Evolutionary conservation across 2,888 invertebrate genomes (phyloP).

Genomic region (Drosophila sordidula): DNA sequence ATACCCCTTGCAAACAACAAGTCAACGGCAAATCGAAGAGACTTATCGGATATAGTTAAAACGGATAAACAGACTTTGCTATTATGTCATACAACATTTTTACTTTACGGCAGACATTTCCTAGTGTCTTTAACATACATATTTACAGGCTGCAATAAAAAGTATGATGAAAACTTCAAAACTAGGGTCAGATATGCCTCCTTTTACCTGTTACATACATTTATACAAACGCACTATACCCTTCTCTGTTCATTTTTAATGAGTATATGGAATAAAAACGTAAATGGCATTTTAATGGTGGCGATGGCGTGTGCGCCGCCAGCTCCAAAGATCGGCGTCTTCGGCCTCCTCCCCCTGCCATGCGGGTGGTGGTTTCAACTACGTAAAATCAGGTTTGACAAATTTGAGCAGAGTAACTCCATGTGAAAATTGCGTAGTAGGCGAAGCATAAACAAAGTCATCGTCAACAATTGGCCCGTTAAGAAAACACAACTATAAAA

Average conservation of each 20-base stretch:
- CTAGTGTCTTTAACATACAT: no score
- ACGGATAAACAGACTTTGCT: no score
- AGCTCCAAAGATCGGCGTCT: constrained; percentile 27
- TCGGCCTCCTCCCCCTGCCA: background rate
- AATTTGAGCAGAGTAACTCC: constrained; percentile 44
- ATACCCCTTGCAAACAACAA: background rate
- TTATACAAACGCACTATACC: no score
- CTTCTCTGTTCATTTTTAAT: background rate
- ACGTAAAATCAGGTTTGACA: constrained; percentile 50
- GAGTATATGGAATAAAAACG: constrained; percentile 20
- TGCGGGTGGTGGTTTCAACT: constrained; percentile 16
- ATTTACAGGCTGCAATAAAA: no score
- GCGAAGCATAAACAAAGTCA: constrained; percentile 41
- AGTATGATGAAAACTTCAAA: no score
- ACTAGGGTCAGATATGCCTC: no score
- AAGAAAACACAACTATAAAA: background rate
- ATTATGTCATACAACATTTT: no score
- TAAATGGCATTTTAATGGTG: constrained; percentile 76
- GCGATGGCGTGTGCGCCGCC: constrained; percentile 59
- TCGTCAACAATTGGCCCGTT: constrained; percentile 4
- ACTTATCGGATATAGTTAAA: no score
- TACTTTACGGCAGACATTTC: no score
- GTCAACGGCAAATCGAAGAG: no score
- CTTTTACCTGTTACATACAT: no score
- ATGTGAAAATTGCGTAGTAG: constrained; percentile 50